phyloP scores from a whole-genome alignment of 2,888 invertebrate species.

The Gandaritis pyraliata region DNA sequence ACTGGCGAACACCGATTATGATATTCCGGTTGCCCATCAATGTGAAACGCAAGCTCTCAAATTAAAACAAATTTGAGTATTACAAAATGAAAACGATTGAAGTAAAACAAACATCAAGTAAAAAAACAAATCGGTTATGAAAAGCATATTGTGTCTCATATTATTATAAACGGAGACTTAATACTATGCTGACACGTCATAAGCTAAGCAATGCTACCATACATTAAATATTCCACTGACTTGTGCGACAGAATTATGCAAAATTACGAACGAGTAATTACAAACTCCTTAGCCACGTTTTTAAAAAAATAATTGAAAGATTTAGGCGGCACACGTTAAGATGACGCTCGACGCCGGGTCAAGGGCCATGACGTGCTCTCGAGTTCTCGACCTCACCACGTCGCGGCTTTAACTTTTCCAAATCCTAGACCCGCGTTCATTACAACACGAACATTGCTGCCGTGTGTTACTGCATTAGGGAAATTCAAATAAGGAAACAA shows the following conservation, averaged over 20 bases:
- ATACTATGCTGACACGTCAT: too few relatives aligned
- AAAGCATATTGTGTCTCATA: too few relatives aligned
- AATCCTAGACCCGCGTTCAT: constrained; percentile 71
- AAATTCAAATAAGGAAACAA: constrained; percentile 11
- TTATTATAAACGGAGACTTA: too few relatives aligned
- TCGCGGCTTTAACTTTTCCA: constrained; percentile 72
- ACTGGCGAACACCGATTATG: too few relatives aligned
- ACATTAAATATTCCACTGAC: too few relatives aligned
- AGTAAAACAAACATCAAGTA: too few relatives aligned
- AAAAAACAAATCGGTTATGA: too few relatives aligned
- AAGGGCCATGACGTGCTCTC: constrained; percentile 75
- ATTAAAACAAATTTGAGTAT: too few relatives aligned
- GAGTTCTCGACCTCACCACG: constrained; percentile 74
- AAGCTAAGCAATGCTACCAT: too few relatives aligned
- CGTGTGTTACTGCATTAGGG: constrained; percentile 1
- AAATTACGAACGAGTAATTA: background rate
- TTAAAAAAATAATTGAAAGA: constrained; percentile 43
- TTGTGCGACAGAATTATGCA: background rate
- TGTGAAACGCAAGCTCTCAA: too few relatives aligned
- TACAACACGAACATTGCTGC: constrained; percentile 57
- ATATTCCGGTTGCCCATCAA: too few relatives aligned
- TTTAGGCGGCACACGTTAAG: constrained; percentile 47
- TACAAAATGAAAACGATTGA: too few relatives aligned
- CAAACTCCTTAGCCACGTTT: constrained; percentile 10
- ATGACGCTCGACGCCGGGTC: constrained; percentile 60